Conservation (phyloP, 2,797 vertebrate genomes). For the Valencia hispanica region DNA sequence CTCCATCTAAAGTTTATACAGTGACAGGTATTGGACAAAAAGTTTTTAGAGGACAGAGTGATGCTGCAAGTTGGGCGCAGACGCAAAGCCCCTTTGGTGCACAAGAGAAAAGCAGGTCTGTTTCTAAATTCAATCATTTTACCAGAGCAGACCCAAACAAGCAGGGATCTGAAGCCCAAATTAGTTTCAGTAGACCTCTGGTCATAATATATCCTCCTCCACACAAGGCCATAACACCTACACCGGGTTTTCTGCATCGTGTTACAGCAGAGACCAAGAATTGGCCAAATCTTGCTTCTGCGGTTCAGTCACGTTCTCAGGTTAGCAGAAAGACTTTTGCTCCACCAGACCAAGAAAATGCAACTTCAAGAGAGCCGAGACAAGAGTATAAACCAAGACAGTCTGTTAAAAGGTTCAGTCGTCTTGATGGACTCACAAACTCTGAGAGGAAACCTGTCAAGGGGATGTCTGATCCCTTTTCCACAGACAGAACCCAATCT, state of each 20-base stretch:
- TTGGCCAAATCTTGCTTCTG: neutral
- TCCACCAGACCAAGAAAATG: neutral
- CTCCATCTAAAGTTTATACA: slow-evolving; percentile 1
- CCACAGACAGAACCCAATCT: neutral
- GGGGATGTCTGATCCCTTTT: neutral
- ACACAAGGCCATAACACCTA: neutral
- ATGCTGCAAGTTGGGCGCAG: neutral
- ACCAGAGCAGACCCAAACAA: neutral
- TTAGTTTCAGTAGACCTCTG: neutral
- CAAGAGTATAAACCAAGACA: slow-evolving; percentile 13
- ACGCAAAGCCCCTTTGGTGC: neutral
- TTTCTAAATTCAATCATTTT: slow-evolving; percentile 9
- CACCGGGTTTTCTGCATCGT: neutral
- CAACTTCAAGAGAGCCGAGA: neutral
- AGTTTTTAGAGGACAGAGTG: neutral
- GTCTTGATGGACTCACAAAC: slow-evolving; percentile 28
- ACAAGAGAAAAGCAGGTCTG: neutral
- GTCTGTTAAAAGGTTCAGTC: slow-evolving; percentile 1
- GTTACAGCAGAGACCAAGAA: neutral
- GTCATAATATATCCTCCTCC: neutral
- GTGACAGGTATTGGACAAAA: neutral
- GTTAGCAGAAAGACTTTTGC: neutral
- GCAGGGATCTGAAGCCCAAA: slow-evolving; percentile 1
- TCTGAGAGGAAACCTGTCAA: neutral
- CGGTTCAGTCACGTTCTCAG: neutral